phyloP scores from a whole-genome alignment of 2,113 vertebrate genomes.

The Spea multiplicata region DNA sequence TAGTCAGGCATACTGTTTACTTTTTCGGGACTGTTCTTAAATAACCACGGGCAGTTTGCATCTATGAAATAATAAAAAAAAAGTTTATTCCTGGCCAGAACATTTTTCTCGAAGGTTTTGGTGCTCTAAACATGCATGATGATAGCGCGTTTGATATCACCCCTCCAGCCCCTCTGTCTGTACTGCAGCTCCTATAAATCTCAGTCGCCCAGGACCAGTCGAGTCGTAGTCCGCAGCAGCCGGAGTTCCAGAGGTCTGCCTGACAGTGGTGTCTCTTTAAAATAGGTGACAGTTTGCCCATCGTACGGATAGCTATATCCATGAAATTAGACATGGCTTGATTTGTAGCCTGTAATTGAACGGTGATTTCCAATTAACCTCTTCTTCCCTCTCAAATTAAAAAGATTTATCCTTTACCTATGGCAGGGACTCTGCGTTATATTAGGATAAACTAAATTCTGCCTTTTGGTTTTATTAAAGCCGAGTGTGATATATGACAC shows the following conservation, averaged over 20 bases:
- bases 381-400: conserved; percentile 5
- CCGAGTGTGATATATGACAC: not conserved
- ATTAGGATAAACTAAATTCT: not conserved
- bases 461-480: not conserved
- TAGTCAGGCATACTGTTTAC: too few relatives aligned
- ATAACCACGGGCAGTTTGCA: too few relatives aligned
- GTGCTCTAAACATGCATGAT: too few relatives aligned
- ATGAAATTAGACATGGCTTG: not conserved
- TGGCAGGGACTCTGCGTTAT: not conserved
- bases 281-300: conserved; percentile 1
- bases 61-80: too few relatives aligned
- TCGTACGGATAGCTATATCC: not conserved
- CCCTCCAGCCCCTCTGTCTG: too few relatives aligned
- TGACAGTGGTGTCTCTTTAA: not conserved
- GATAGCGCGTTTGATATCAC: too few relatives aligned
- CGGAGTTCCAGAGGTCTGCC: too few relatives aligned
- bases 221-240: too few relatives aligned
- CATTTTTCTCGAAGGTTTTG: too few relatives aligned
- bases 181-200: not conserved
- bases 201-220: not conserved
- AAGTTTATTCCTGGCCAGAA: too few relatives aligned
- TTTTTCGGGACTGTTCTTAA: too few relatives aligned
- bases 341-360: conserved; percentile 4
- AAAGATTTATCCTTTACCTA: not conserved
- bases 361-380: not conserved